Base-by-base conservation (phyloP, 2,888 invertebrate species). In the Meteorus cinctellus region DNA sequence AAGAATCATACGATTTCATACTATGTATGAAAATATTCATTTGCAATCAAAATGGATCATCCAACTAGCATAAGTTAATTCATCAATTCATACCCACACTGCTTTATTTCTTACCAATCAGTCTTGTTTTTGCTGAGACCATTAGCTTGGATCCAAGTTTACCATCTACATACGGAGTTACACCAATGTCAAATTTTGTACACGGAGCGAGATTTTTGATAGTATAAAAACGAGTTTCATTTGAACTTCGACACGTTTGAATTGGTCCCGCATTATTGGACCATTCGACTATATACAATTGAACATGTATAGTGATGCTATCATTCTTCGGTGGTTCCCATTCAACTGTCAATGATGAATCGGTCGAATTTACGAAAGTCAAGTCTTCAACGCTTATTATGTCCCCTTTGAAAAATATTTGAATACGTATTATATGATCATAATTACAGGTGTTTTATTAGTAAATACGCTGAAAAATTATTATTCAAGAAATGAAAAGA, bases 241-340 rank as follows among this genome's bases (percentile, higher is more conserved):
- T 75, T 4, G 34, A 19, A 45, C 55, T 69, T 29, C 66, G 63
- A 51, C 79, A 79, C 1, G 36, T 8, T 12, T 34, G 59, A 6
- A 67, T 10, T 2, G 31, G 27, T 29, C 5, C 19, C 29, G 60
- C 65, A 4, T 19, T 29, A 48, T 41, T 59, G 5, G n/a, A 31
- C 81, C 81, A 81, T 67, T 76, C 65, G 0, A 81, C 73, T 1
- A 73, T 31, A 55, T 80, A 79, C 36, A 62, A 67, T n/a, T 73
- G 59, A n/a, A 74, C 69, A 6, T 34, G 1, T 8, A 12, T 36
- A 0, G 48, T 24, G 10, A 10, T 71, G 19, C 16, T 41, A 27
- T 16, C 48, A 27, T 45, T 36, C 10, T 74, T 72, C 34, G 78
- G 77, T 14, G 68, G 67, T 36, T 74, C 74, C 81, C 81, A 81